Evolutionary conservation across 1,140 invertebrate genomes (phyloP).

Genomic region (Papilio polytes): DNA sequence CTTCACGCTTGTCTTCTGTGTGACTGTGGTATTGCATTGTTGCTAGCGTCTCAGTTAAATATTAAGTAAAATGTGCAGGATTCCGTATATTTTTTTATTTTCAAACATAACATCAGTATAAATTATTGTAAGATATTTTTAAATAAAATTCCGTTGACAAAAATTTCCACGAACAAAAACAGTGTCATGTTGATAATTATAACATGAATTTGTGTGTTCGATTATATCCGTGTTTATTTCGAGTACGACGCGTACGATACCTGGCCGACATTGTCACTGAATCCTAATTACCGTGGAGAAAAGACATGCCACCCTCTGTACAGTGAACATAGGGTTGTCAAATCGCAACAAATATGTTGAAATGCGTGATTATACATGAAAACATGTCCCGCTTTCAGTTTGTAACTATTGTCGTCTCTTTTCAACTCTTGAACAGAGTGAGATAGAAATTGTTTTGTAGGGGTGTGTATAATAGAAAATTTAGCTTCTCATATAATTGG

Average conservation of each 20-base stretch:
- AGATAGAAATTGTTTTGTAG: no score
- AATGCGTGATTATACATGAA: no score
- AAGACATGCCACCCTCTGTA: neutral
- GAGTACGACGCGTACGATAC: neutral
- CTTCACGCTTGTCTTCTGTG: no score
- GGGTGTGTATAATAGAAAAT: no score
- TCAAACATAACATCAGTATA: neutral
- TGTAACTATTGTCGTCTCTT: no score
- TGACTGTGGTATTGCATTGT: no score
- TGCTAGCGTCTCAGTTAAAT: no score
- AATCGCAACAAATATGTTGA: no score
- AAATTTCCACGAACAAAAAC: conserved; percentile 13
- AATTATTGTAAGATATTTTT: neutral
- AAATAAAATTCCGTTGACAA: neutral
- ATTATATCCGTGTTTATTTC: conserved; percentile 30
- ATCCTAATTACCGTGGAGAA: conserved; percentile 9
- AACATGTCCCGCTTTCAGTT: no score
- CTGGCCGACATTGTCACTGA: conserved; percentile 4
- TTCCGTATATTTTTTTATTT: neutral
- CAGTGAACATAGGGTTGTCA: no score
- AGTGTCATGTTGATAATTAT: conserved; percentile 14
- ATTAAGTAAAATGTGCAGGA: neutral
- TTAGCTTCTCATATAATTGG: no score
- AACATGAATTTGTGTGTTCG: conserved; percentile 18
- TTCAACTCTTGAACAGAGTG: no score